Conservation (phyloP, 2,113 vertebrate species). For the Misgurnus mizolepis region DNA sequence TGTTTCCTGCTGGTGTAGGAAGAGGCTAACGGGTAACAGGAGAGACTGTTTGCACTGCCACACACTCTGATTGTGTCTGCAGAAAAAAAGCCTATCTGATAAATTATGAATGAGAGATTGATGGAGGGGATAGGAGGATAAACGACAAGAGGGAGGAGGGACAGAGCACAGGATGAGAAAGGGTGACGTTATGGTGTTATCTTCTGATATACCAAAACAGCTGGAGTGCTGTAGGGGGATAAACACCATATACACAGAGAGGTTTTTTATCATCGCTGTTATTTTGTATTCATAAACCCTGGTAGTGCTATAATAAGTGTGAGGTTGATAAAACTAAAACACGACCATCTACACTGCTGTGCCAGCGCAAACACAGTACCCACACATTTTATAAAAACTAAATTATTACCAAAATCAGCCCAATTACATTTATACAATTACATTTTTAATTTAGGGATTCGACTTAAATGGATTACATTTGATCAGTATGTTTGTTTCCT, state of each 20-base stretch:
- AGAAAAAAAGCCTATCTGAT: constrained; percentile 74
- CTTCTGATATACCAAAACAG: constrained; percentile 71
- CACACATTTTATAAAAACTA: too few species aligned
- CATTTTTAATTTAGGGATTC: too few species aligned
- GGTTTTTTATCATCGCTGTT: constrained; percentile 6
- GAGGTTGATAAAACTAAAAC: background rate
- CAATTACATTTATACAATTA: too few species aligned
- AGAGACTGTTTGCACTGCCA: constrained; percentile 62
- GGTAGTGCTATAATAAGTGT: background rate
- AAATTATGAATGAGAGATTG: constrained; percentile 79
- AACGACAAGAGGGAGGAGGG: constrained; percentile 29
- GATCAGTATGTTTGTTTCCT: too few species aligned
- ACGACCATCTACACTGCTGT: background rate
- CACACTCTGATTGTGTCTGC: constrained; percentile 67
- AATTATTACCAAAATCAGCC: too few species aligned
- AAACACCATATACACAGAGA: constrained; percentile 40
- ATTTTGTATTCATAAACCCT: constrained; percentile 19
- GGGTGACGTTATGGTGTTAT: constrained; percentile 66
- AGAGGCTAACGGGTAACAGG: constrained; percentile 69
- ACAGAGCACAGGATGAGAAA: constrained; percentile 40
- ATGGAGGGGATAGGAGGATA: constrained; percentile 67
- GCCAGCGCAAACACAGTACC: background rate
- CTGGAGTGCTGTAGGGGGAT: constrained; percentile 62
- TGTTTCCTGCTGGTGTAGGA: constrained; percentile 75
- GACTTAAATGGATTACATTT: too few species aligned